Percentiles rank a stretch among this genome's conserved stretches.
These are phyloP conservation scores for Rhinichthys klamathensis DNA, from an alignment of 2,113 vertebrate species.

Conservation along the genomic window DNA sequence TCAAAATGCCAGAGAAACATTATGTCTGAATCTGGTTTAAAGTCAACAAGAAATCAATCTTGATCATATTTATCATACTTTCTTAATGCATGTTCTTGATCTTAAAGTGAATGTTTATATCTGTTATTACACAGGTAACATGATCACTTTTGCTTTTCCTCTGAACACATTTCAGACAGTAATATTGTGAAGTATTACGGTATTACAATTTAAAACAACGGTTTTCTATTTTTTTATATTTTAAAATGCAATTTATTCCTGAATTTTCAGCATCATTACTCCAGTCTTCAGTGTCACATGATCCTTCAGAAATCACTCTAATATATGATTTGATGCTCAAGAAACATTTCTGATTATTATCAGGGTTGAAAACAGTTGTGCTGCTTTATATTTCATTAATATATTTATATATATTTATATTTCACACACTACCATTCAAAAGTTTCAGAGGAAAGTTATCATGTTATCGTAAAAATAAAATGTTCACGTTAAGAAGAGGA, in stretches of 20 bases:
- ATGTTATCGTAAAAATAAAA: no score
- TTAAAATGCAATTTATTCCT: not conserved
- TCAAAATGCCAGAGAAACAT: not conserved
- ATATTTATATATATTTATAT: no score
- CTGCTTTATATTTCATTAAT: no score
- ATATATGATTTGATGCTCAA: no score
- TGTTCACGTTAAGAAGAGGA: no score
- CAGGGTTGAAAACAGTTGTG: no score
- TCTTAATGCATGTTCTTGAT: not conserved
- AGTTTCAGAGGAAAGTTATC: no score
- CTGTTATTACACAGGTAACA: not conserved
- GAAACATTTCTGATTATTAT: no score
- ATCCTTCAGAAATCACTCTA: no score
- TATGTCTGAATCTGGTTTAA: constrained; percentile 6
- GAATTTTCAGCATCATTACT: no score
- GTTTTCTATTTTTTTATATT: not conserved
- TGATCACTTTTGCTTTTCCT: not conserved
- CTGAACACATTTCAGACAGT: not conserved
- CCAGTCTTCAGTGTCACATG: no score
- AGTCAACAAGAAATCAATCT: not conserved
- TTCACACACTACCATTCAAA: no score
- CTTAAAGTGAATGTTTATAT: not conserved
- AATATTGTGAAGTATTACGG: not conserved
- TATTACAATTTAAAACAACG: not conserved
- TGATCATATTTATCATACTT: not conserved